Conservation (phyloP, 1,140 invertebrate species). For the Leptinotarsa texana region DNA sequence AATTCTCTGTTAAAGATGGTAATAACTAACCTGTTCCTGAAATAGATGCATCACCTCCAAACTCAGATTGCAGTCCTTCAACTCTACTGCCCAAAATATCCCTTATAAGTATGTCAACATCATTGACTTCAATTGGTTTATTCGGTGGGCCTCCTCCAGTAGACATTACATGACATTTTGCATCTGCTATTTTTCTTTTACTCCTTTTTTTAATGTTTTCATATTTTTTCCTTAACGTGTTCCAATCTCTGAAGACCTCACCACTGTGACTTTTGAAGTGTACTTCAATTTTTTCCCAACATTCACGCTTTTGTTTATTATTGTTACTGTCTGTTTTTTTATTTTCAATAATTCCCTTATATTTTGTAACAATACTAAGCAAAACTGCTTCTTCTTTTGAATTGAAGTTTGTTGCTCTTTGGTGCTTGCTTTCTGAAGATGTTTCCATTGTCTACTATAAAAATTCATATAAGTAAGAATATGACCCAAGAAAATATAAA, state of each 20-base stretch:
- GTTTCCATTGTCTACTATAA: too few species aligned
- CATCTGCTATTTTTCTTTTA: conserved; percentile 20
- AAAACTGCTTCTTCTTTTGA: conserved; percentile 7
- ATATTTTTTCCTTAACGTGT: conserved; percentile 15
- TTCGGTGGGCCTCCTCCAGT: conserved; percentile 21
- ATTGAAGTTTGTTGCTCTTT: conserved; percentile 12
- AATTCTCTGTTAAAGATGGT: too few species aligned
- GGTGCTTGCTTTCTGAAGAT: background rate
- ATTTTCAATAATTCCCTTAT: conserved; percentile 14
- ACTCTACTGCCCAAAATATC: conserved; percentile 6
- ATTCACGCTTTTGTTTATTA: background rate
- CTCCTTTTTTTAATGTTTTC: conserved; percentile 14
- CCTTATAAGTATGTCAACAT: conserved; percentile 6
- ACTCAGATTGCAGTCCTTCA: conserved; percentile 3
- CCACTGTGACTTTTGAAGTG: conserved; percentile 7
- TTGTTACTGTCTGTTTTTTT: background rate
- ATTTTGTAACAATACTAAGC: conserved; percentile 7
- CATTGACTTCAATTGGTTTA: background rate
- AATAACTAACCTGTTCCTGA: too few species aligned
- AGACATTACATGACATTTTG: conserved; percentile 6
- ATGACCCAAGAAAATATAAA: too few species aligned
- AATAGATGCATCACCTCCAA: conserved; percentile 15
- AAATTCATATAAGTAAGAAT: too few species aligned
- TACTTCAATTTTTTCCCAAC: conserved; percentile 19
- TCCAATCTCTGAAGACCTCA: background rate